These are phyloP conservation scores for Speoplatyrhinus poulsoni DNA, from an alignment of 2,113 vertebrate genomes.

Conservation along the genomic window DNA sequence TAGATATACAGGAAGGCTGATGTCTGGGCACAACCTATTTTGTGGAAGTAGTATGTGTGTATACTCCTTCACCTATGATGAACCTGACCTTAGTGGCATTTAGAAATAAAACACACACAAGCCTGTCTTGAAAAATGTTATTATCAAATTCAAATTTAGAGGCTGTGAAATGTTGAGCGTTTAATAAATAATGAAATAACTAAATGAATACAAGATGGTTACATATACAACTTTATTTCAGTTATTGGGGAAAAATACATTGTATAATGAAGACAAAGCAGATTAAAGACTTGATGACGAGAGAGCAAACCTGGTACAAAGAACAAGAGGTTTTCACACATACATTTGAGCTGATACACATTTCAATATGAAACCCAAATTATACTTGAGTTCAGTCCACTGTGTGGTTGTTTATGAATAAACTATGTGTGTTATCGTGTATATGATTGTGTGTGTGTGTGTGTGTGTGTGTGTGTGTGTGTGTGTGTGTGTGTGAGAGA, in stretches of 20 bases:
- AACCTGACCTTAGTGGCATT: no score
- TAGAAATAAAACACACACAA: no score
- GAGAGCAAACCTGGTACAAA: slow-evolving; percentile 12
- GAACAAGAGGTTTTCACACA: slow-evolving; percentile 12
- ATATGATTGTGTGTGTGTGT: slow-evolving; percentile 4
- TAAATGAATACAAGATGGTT: no score
- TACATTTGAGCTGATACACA: slow-evolving; percentile 27
- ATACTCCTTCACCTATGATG: no score
- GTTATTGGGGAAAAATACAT: not conserved
- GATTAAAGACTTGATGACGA: not conserved
- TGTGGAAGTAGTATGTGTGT: no score
- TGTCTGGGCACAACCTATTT: not conserved
- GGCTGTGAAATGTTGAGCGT: no score
- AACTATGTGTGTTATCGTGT: not conserved
- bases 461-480: slow-evolving; percentile 1
- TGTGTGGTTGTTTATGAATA: not conserved
- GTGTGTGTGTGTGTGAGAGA: not conserved
- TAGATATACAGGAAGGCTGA: not conserved
- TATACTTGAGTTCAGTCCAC: slow-evolving; percentile 18
- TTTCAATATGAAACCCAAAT: not conserved
- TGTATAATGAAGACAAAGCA: not conserved
- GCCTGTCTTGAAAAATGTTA: no score
- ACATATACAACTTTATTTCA: no score
- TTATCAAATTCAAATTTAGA: no score
- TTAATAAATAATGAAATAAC: no score